A percentile compares a stretch with the other conserved stretches of the same genome.
phyloP scores from a whole-genome alignment of 2,113 vertebrate species.

The Globicephala melas region DNA sequence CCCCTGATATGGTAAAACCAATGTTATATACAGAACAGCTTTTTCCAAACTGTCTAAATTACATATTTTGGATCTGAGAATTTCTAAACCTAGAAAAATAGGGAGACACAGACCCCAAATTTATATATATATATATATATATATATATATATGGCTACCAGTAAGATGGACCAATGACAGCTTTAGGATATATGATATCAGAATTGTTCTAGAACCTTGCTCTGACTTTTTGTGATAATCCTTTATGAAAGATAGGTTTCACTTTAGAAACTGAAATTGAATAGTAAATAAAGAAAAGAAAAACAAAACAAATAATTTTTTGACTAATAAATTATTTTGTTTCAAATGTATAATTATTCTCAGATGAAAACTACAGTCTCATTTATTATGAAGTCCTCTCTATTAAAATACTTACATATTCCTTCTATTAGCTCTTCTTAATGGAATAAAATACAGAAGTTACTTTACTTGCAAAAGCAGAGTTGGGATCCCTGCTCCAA shows the following conservation, averaged over 20 bases:
- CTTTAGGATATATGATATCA: background rate
- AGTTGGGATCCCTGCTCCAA: background rate
- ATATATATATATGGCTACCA: background rate
- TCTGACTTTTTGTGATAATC: background rate
- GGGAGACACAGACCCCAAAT: background rate
- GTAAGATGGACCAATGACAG: background rate
- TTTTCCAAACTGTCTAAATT: constrained; percentile 38
- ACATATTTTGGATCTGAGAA: background rate
- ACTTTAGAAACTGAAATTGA: background rate
- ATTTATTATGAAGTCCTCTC: constrained; percentile 6
- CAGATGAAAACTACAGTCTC: constrained; percentile 35
- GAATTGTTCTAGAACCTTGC: background rate
- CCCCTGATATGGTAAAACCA: background rate
- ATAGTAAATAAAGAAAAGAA: background rate
- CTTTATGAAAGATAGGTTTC: background rate
- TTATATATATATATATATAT: background rate
- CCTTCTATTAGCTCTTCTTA: background rate
- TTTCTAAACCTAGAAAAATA: constrained; percentile 25
- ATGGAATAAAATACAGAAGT: constrained; percentile 35
- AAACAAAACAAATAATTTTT: background rate
- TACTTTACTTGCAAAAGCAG: constrained; percentile 26
- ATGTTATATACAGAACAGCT: background rate
- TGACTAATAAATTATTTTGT: background rate
- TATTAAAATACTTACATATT: constrained; percentile 15
- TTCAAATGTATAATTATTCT: constrained; percentile 24